Base-by-base conservation (phyloP, 2,797 vertebrate species). In the Falco biarmicus region DNA sequence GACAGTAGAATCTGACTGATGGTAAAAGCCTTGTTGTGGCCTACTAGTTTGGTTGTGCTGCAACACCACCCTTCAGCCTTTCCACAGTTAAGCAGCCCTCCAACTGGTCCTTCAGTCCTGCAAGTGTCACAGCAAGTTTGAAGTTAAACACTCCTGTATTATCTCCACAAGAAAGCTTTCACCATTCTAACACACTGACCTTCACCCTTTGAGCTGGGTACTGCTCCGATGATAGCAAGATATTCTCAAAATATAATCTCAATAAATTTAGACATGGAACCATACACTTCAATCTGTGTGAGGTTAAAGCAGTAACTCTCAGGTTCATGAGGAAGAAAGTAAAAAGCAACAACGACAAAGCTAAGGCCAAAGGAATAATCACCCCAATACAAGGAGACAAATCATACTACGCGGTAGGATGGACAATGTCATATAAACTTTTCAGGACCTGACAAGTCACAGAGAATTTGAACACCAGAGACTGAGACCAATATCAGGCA, bases 41-140 rank as follows among this genome's bases (percentile, higher is more conserved):
- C 39, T 41, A 41, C 39, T 41, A 41, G 39, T 41, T 41, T 41
- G 39, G 39, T 41, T 41, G 39, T 41, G 39, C 39, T 41, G 39
- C 39, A 41, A 41, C 39, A 13, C 39, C 39, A 57, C 17, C 21
- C 53, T 57, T 61, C 57, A 84, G 48, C 31, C 24, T 15, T 32
- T 59, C 28, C 63, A 66, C 16, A 48, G n/a, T 43, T 2, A 77
- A 15, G 19, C 20, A 63, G 26, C 24, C n/a, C 37, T 4, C 3
- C 47, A 41, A 43, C 6, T 0, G 0, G 47, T 53, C 20, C 47
- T 66, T 64, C 37, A 31, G 16, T 51, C 28, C 43, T 39, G 13
- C 0, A 0, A 79, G 59, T 37, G 86, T 26, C 2, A 2, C 32
- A 5, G 0, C 43, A 59, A 28, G 9, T 53, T 7, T 43, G 31